Base-by-base conservation (phyloP, 2,113 vertebrate genomes). In the Rhea pennata region DNA sequence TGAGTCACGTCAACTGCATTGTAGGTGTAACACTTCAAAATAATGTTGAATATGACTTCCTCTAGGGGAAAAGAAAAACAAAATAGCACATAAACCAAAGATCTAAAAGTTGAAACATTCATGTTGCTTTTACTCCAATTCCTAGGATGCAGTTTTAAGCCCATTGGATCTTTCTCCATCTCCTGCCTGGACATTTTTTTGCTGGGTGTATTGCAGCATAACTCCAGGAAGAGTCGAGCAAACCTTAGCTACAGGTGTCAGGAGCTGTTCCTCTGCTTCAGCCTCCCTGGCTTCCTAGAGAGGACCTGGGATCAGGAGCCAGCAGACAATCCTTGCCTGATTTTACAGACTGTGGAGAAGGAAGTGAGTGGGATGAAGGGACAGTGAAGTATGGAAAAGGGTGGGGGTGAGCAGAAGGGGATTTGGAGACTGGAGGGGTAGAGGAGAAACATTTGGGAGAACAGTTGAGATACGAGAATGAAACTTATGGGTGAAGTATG, bases 251-350 rank as follows among this genome's bases (percentile, higher is more conserved):
- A 31, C 56, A 59, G 56, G 56, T 59, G 29, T 29, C 15, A 10
- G 48, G 48, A 75, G 22, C 27, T 90, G 40, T 15, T 71, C 23
- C 26, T 84, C 39, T 33, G 46, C 27, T 53, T 10, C 27, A 44
- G 71, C 21, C 13, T 26, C 40, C 51, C 23, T 46, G 58, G 36
- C 13, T 20, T 40, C 48, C 13, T 40, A 53, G 40, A 61, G 29
- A 59, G 36, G 9, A n/a, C 2, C 6, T 22, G 26, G 11, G 7
- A 2, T 1, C 36, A 36, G 1, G 40, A n/a, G 53, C 21, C 31
- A 61, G 53, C 16, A 5, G 42, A 48, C 70, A 3, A 23, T 59
- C n/a, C 27, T 53, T 66, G 51, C 48, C 16, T 91, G 56, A 22
- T 15, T 84, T 94, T 66, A 33, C 11, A 70, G 40, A 2, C 24